A percentile compares a stretch with the other conserved stretches of the same genome.
Conservation (phyloP, 2,888 invertebrate species). For the Pedicia rivosa region DNA sequence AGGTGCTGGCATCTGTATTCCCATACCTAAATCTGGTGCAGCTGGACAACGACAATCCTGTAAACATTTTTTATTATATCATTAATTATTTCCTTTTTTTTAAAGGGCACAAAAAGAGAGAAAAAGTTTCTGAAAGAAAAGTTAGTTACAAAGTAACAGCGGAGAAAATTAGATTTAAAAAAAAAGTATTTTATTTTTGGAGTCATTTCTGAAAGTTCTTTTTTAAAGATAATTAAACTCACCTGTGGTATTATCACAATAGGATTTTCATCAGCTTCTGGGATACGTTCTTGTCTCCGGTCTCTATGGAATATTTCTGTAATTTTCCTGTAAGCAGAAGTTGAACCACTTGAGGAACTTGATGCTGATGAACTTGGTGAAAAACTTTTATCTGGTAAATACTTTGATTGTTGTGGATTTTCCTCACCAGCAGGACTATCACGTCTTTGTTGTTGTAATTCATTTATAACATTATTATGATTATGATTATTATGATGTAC, state of each 20-base stretch:
- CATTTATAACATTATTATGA: slow-evolving; percentile 16
- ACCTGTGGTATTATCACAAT: slow-evolving; percentile 32
- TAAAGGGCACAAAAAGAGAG: no score
- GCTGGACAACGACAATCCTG: slow-evolving; percentile 31
- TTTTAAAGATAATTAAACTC: background rate
- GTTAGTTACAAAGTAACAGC: background rate
- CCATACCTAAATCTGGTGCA: slow-evolving; percentile 39
- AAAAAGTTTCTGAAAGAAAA: no score
- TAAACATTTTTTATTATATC: no score
- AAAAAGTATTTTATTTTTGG: background rate
- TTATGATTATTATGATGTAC: slow-evolving; percentile 14
- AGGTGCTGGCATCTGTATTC: slow-evolving; percentile 32
- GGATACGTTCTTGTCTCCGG: slow-evolving; percentile 30
- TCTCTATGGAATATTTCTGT: slow-evolving; percentile 31
- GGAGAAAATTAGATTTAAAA: background rate
- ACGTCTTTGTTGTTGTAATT: slow-evolving; percentile 32
- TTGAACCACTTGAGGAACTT: slow-evolving; percentile 39
- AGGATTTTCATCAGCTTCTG: slow-evolving; percentile 31
- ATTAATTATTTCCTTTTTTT: background rate
- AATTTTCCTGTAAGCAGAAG: slow-evolving; percentile 44
- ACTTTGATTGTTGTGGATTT: slow-evolving; percentile 27
- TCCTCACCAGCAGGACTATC: slow-evolving; percentile 54
- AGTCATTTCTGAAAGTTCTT: background rate
- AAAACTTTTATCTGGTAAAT: slow-evolving; percentile 39
- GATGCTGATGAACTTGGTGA: slow-evolving; percentile 40